Base-by-base conservation (phyloP, 2,888 invertebrate genomes). In the Cheilosia scutellata region DNA sequence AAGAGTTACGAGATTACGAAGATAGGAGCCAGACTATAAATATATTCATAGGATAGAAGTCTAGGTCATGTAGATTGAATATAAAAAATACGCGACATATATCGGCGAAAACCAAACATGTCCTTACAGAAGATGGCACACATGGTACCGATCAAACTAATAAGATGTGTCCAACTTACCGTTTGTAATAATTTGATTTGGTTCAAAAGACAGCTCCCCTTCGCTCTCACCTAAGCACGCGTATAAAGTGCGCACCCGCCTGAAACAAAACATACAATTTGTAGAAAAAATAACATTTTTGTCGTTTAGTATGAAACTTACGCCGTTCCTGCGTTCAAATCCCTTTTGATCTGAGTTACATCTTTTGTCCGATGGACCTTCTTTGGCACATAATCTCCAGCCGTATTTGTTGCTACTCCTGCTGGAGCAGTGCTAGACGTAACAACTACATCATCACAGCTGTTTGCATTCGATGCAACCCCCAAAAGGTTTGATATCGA, bases 141-240 rank as follows among this genome's bases (percentile, higher is more conserved):
- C 16, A 6, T 1, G 6, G 7, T 44, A 6, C 16, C 6, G 0
- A 20, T 11, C 3, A 13, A 4, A 25, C 5, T 13, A 20, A 20
- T 20, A 20, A 20, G 20, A 20, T 20, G 7, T 7, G 27, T 29
- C 27, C 4, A 9, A 89, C 89, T 90, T 93, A 98, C 99, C 98
- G 94, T 98, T 97, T 87, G 97, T 97, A 90, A 99, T 98, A 90
- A 99, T 98, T 94, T 98, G 97, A 94, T 99, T 99, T 87, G 99
- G 98, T 94, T 98, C 98, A 94, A 99, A 99, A 33, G 98, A 98
- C 89, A 99, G 94, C 94, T 99, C 99, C 87, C 98, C 97, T 91
- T 98, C 98, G 93, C 98, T 97, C 93, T 98, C 99, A 72, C 98
- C 99, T 88, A 98, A 94, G 92, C 99, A 99, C 66, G 98, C 97